These are phyloP conservation scores for Stictocephala bisonia DNA, from an alignment of 2,888 invertebrate genomes.

Conservation along the genomic window DNA sequence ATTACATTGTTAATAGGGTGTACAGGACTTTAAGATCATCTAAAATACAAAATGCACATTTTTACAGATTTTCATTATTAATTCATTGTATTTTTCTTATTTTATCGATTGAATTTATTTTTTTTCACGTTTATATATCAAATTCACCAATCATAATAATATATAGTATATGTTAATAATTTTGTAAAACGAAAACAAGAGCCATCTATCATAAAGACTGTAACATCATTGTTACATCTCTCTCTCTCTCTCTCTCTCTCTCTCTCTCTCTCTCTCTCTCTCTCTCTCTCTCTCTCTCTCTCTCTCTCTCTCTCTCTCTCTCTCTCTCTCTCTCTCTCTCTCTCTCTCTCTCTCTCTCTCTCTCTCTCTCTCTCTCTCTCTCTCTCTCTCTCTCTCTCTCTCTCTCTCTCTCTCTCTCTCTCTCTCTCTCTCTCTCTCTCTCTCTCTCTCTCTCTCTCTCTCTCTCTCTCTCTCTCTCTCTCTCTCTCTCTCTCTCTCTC, in stretches of 20 bases:
- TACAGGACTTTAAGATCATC: no score
- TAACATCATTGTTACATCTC: no score
- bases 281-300: not conserved
- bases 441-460: not conserved
- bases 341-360: not conserved
- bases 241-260: not conserved
- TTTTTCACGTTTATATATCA: no score
- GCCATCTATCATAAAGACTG: not conserved
- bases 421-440: not conserved
- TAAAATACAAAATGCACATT: no score
- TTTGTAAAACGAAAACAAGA: not conserved
- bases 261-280: not conserved
- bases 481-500: no score
- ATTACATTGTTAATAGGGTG: no score
- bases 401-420: not conserved
- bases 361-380: not conserved
- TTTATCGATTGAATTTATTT: no score
- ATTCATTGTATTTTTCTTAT: no score
- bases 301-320: not conserved
- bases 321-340: not conserved
- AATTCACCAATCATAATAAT: not conserved
- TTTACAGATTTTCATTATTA: no score
- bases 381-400: not conserved
- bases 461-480: not conserved
- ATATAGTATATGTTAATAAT: not conserved